Percentiles rank a stretch among this genome's conserved stretches.
phyloP scores from a whole-genome alignment of 1,140 invertebrate species.

The Papilio machaon region DNA sequence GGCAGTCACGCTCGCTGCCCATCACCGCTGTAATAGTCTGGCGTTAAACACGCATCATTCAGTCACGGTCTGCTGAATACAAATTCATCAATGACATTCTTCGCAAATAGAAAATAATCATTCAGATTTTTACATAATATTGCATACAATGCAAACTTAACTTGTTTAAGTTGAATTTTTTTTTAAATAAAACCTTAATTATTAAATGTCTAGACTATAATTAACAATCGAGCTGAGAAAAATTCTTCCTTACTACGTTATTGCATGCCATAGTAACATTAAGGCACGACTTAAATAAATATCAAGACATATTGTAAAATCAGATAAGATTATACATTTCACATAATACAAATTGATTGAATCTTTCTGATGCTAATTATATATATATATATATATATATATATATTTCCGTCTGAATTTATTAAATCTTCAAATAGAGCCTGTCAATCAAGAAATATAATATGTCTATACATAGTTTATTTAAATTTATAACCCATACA shows the following conservation, averaged over 20 bases:
- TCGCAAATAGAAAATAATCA: not conserved
- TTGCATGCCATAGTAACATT: not conserved
- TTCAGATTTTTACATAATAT: not conserved
- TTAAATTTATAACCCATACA: too few species aligned
- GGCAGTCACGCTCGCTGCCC: slow-evolving; percentile 12
- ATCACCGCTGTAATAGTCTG: slow-evolving; percentile 4
- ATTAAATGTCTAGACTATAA: not conserved
- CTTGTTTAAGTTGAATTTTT: not conserved
- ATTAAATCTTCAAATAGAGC: not conserved
- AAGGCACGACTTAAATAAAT: not conserved
- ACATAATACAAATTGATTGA: not conserved
- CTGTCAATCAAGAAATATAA: not conserved
- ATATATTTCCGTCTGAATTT: not conserved
- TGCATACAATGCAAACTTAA: not conserved
- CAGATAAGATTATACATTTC: not conserved
- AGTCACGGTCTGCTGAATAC: slow-evolving; percentile 6
- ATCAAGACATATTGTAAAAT: not conserved
- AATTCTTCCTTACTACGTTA: not conserved
- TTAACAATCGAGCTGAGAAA: not conserved
- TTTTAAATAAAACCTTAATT: not conserved
- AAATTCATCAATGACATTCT: slow-evolving; percentile 25
- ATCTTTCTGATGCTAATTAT: not conserved
- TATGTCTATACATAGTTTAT: too few species aligned
- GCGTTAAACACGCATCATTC: slow-evolving; percentile 4
- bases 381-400: too few species aligned